Conservation (phyloP, 2,113 vertebrate species). For the Oryzias woworae region DNA sequence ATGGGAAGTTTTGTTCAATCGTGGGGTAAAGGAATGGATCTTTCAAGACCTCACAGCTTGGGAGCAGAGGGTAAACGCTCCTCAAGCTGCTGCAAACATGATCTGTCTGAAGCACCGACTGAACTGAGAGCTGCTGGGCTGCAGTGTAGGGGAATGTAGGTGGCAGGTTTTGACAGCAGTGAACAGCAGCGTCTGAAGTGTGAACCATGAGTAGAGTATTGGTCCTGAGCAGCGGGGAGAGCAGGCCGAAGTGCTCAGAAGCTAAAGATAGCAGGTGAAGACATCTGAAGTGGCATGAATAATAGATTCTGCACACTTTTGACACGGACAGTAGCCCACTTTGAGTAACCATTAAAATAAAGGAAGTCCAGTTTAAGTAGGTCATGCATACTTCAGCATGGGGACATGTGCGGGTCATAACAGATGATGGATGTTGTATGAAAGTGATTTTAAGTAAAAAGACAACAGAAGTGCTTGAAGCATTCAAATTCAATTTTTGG, state of each 20-base stretch:
- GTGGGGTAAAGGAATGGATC: neutral
- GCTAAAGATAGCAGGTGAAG: conserved; percentile 41
- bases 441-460: conserved; percentile 20
- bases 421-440: conserved; percentile 23
- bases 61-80: neutral
- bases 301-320: conserved; percentile 42
- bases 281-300: conserved; percentile 27
- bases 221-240: neutral
- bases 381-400: no score
- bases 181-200: neutral
- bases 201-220: neutral
- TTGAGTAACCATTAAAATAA: no score
- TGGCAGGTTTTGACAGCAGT: neutral
- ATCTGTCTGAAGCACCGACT: neutral
- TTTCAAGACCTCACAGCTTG: neutral
- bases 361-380: no score
- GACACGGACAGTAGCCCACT: neutral
- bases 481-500: no score
- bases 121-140: neutral
- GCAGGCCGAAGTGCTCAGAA: conserved; percentile 6
- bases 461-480: conserved; percentile 7
- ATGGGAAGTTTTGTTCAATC: no score
- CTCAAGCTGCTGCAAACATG: neutral
- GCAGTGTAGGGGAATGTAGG: conserved; percentile 3
- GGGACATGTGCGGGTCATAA: neutral